These are phyloP conservation scores for Neelides folsomi DNA, from an alignment of 2,888 invertebrate species.

Conservation along the genomic window DNA sequence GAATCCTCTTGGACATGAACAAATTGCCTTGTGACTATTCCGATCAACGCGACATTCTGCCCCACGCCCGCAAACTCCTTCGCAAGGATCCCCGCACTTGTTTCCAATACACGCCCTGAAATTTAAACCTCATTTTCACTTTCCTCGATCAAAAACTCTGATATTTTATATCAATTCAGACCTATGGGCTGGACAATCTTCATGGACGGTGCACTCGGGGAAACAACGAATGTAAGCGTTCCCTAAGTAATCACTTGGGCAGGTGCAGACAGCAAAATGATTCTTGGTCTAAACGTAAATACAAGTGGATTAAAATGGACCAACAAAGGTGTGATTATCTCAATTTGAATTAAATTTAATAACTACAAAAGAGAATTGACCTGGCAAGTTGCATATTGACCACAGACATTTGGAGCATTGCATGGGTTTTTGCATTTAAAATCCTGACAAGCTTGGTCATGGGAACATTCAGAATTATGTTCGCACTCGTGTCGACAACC, in stretches of 20 bases:
- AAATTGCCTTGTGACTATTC: slow-evolving; percentile 60
- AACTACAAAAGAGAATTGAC: slow-evolving; percentile 42
- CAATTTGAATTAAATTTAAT: no score
- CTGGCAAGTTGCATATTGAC: slow-evolving; percentile 63
- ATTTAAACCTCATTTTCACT: slow-evolving; percentile 1
- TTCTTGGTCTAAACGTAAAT: slow-evolving; percentile 17
- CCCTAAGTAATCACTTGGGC: slow-evolving; percentile 54
- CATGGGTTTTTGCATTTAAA: slow-evolving; percentile 67
- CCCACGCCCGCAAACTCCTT: slow-evolving; percentile 53
- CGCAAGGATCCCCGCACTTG: slow-evolving; percentile 67
- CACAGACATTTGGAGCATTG: slow-evolving; percentile 46
- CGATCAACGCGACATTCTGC: slow-evolving; percentile 62
- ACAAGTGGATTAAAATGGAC: neutral
- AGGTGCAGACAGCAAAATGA: slow-evolving; percentile 30
- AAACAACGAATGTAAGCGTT: slow-evolving; percentile 61
- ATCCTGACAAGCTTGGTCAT: slow-evolving; percentile 53
- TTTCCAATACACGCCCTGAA: slow-evolving; percentile 64
- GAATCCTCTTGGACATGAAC: slow-evolving; percentile 71
- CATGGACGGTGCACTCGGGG: slow-evolving; percentile 65
- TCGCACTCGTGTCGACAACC: slow-evolving; percentile 35
- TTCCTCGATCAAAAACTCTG: no score
- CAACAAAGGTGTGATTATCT: neutral
- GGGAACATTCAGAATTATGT: slow-evolving; percentile 32
- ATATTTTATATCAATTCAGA: slow-evolving; percentile 4
- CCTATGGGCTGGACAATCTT: slow-evolving; percentile 55